Evolutionary conservation across 2,888 invertebrate genomes (phyloP).

Genomic region (Psococerastis gibbosa): DNA sequence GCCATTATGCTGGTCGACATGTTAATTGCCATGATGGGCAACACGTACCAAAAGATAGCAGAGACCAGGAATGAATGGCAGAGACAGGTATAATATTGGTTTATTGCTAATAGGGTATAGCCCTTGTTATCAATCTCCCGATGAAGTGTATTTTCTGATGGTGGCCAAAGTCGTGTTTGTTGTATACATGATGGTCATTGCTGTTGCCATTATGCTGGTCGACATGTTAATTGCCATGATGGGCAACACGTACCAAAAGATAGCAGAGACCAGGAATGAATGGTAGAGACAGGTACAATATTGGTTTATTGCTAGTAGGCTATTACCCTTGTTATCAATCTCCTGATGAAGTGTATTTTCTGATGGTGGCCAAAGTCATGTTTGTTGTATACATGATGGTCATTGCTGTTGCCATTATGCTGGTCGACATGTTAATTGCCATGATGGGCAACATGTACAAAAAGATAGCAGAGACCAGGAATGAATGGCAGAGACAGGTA

Average conservation of each 20-base stretch:
- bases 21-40: slow-evolving; percentile 99
- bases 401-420: slow-evolving; percentile 83
- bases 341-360: no score
- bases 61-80: slow-evolving; percentile 98
- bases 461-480: no score
- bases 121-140: no score
- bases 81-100: slow-evolving; percentile 66
- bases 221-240: no score
- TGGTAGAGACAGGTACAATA: slow-evolving; percentile 90
- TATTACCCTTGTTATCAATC: no score
- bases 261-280: no score
- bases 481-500: slow-evolving; percentile 92
- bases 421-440: no score
- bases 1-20: slow-evolving; percentile 90
- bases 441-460: no score
- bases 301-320: no score
- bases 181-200: slow-evolving; percentile 93
- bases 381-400: slow-evolving; percentile 96
- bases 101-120: no score
- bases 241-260: no score
- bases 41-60: slow-evolving; percentile 94
- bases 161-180: slow-evolving; percentile 88
- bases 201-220: slow-evolving; percentile 83
- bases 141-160: no score
- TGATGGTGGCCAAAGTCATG: slow-evolving; percentile 72